Conservation (phyloP, 2,797 vertebrate species). For the Coluber constrictor region DNA sequence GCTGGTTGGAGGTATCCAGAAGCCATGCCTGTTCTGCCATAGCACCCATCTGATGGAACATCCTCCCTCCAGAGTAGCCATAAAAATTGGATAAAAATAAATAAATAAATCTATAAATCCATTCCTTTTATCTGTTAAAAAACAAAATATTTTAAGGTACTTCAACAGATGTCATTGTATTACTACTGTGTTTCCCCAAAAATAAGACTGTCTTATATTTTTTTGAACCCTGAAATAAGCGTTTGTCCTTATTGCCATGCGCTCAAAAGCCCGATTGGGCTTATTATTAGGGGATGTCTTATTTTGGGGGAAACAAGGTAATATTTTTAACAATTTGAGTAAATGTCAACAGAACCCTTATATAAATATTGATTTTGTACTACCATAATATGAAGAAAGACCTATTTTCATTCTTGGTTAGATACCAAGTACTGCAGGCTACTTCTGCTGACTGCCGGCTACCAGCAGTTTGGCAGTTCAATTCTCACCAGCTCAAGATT, state of each 20-base stretch:
- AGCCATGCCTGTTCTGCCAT: background rate
- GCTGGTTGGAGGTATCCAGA: background rate
- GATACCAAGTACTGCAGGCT: too few species aligned
- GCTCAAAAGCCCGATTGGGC: too few species aligned
- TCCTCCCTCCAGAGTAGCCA: background rate
- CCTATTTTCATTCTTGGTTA: constrained; percentile 33
- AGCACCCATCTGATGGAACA: background rate
- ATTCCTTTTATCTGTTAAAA: background rate
- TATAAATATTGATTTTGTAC: constrained; percentile 52
- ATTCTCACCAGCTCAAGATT: too few species aligned
- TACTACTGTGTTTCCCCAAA: constrained; percentile 36
- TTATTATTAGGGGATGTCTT: too few species aligned
- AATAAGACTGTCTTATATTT: too few species aligned
- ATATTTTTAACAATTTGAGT: constrained; percentile 46
- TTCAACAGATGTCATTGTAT: constrained; percentile 51
- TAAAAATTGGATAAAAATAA: background rate
- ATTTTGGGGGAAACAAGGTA: too few species aligned
- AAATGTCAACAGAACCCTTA: constrained; percentile 46
- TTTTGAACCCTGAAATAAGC: too few species aligned
- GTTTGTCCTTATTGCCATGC: too few species aligned
- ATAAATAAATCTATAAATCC: background rate
- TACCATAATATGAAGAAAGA: constrained; percentile 58
- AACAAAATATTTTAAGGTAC: constrained; percentile 40
- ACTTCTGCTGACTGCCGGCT: too few species aligned
- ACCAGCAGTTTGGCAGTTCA: too few species aligned